A percentile compares a stretch with the other conserved stretches of the same genome.
phyloP scores from a whole-genome alignment of 2,888 invertebrate genomes.

The Odontocolon sp. region DNA sequence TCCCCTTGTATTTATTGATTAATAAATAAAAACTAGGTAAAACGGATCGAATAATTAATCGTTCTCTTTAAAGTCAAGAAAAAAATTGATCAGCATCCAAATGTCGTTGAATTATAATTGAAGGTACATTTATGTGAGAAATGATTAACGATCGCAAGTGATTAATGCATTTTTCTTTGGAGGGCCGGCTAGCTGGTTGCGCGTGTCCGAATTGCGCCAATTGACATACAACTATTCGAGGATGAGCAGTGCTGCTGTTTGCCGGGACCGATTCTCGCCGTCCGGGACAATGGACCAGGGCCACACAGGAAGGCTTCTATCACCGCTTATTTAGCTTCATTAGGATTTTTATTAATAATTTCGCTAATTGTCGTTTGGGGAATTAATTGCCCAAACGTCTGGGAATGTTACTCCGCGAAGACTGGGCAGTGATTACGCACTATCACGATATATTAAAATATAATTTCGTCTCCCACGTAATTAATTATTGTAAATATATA shows the following conservation, averaged over 20 bases:
- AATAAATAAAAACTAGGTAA: no score
- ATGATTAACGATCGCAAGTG: constrained; percentile 34
- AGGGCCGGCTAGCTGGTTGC: constrained; percentile 18
- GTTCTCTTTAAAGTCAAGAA: no score
- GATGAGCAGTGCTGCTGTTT: constrained; percentile 38
- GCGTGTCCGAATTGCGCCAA: constrained; percentile 62
- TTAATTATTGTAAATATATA: no score
- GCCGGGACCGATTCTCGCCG: constrained; percentile 30
- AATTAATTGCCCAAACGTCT: constrained; percentile 75
- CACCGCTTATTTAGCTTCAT: constrained; percentile 60
- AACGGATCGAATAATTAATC: no score
- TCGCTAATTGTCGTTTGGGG: constrained; percentile 77
- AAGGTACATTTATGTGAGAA: neutral
- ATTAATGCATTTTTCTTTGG: constrained; percentile 39
- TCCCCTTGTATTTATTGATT: no score
- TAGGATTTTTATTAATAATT: constrained; percentile 66
- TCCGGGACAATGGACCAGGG: constrained; percentile 59
- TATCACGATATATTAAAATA: neutral
- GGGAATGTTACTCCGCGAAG: constrained; percentile 64
- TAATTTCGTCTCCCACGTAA: constrained; percentile 27
- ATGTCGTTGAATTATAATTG: no score
- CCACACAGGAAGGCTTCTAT: constrained; percentile 80
- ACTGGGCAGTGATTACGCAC: constrained; percentile 33
- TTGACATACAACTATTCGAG: constrained; percentile 65
- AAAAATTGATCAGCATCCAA: no score